Evolutionary conservation across 2,113 vertebrate genomes (phyloP).

Genomic region (Forbesichthys papilliferus): DNA sequence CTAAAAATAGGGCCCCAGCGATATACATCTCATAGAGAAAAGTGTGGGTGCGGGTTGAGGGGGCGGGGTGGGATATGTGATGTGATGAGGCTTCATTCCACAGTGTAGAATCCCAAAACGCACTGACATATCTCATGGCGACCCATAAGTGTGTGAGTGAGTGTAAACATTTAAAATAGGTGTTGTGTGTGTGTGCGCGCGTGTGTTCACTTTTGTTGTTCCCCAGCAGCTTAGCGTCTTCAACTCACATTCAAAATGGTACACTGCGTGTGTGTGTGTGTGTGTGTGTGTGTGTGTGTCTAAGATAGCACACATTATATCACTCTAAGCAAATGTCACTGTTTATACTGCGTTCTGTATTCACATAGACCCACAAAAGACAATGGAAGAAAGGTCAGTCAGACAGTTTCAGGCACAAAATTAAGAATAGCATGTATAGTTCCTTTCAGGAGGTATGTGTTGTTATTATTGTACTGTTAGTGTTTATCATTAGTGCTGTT

Average conservation of each 20-base stretch:
- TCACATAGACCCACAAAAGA: no score
- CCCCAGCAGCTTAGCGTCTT: neutral
- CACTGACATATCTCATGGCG: conserved; percentile 29
- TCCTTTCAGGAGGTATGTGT: no score
- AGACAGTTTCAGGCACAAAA: no score
- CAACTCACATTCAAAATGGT: conserved; percentile 4
- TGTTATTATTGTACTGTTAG: no score
- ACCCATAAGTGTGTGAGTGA: neutral
- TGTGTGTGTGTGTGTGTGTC: neutral
- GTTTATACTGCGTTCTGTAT: no score
- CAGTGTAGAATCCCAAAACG: conserved; percentile 47
- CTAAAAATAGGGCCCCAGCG: conserved; percentile 58
- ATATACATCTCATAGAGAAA: conserved; percentile 42
- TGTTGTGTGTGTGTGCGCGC: neutral
- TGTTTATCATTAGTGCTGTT: no score
- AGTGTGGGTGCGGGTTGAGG: conserved; percentile 16
- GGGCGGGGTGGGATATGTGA: neutral
- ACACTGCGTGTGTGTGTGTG: neutral
- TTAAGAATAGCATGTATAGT: no score
- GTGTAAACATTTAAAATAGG: no score
- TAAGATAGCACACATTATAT: neutral
- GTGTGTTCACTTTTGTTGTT: neutral
- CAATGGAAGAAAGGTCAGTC: no score
- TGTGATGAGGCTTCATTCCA: conserved; percentile 31
- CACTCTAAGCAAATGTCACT: no score